Base-by-base conservation (phyloP, 2,888 invertebrate species). In the Prosopocoilus inquinatus region DNA sequence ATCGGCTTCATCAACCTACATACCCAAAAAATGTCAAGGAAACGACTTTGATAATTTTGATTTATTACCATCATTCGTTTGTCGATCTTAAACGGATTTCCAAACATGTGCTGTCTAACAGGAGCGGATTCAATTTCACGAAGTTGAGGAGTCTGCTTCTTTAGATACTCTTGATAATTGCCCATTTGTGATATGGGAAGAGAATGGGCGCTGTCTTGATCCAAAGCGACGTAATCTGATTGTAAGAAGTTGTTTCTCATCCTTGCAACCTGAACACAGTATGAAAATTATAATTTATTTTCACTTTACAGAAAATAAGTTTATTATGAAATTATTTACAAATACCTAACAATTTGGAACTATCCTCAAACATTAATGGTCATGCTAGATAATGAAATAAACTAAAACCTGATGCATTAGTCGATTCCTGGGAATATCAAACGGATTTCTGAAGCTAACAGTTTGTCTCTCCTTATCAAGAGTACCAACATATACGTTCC, bases 11-110 rank as follows among this genome's bases (percentile, higher is more conserved):
- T 97, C 97, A 39, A 97, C 75, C 75, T 75, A 56, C 39, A 68
- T 62, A 36, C n/a, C n/a, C n/a, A 46, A 9, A 7, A 12, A 47
- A 34, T 1, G 41, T 41, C 41, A 3, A 13, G 3, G 9, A 13
- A 28, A 41, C 11, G 11, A 15, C 41, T 9, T 3, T 15, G 13
- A 13, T 45, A 9, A 44, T 16, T 51, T 12, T 12, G 1, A 38
- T 15, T 11, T 15, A 41, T 62, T 63, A 75, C 73, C 77, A 76
- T 75, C 73, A 75, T 72, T 66, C 91, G 88, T 81, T 98, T 99
- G 75, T 98, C 98, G 71, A 98, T 94, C 79, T 99, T 99, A 79
- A 98, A 99, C 0, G 99, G 99, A 80, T 99, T 99, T 53, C 99
- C 99, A 75, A 99, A 99, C 91, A 97, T 98, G 72, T 99, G 98